phyloP scores from a whole-genome alignment of 2,888 invertebrate species.

The Drosophila pullipes region DNA sequence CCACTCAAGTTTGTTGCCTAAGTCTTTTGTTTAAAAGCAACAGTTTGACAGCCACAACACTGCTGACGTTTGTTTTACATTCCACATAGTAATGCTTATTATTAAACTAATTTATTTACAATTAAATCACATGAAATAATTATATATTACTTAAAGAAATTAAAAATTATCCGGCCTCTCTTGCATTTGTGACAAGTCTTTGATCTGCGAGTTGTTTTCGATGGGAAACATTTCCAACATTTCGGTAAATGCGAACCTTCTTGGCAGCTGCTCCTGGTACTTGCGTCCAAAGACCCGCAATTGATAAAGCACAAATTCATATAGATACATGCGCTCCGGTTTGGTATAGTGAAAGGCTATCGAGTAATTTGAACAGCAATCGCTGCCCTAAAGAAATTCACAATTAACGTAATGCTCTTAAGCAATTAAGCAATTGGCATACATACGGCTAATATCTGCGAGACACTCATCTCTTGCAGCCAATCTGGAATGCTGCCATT shows the following conservation, averaged over 20 bases:
- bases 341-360: slow-evolving; percentile 97
- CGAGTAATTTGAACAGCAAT: slow-evolving; percentile 97
- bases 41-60: not conserved
- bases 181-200: slow-evolving; percentile 53
- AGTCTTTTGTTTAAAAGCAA: slow-evolving; percentile 57
- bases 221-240: slow-evolving; percentile 60
- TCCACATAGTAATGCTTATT: not conserved
- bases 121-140: slow-evolving; percentile 33
- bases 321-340: slow-evolving; percentile 96
- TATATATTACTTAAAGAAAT: not conserved
- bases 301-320: slow-evolving; percentile 97
- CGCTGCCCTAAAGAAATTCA: slow-evolving; percentile 88
- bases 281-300: slow-evolving; percentile 90
- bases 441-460: slow-evolving; percentile 87
- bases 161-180: slow-evolving; percentile 70
- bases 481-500: slow-evolving; percentile 67
- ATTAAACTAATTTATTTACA: slow-evolving; percentile 4
- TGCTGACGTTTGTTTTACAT: not conserved
- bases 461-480: slow-evolving; percentile 67
- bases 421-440: not conserved
- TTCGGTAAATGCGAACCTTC: slow-evolving; percentile 44
- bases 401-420: not conserved
- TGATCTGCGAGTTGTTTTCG: slow-evolving; percentile 57
- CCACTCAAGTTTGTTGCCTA: slow-evolving; percentile 57
- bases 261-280: slow-evolving; percentile 29